Base-by-base conservation (phyloP, 1,140 invertebrate genomes). In the Drosophila busckii region DNA sequence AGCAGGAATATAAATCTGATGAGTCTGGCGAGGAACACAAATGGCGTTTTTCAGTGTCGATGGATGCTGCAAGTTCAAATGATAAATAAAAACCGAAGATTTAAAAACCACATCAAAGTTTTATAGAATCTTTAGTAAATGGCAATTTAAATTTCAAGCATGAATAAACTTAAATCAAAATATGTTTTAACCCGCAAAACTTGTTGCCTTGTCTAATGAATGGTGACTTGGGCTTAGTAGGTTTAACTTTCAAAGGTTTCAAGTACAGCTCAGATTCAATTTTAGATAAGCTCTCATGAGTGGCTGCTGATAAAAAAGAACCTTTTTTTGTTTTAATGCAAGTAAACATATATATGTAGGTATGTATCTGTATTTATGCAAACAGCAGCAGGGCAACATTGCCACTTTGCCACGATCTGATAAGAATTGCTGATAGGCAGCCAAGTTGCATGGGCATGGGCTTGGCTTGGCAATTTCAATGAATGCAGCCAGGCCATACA, bases 211-310 rank as follows among this genome's bases (percentile, higher is more conserved):
- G n/a, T n/a, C 4, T 16, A 26, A 8, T 20, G 25, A 49, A 34
- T 4, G 34, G 20, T 25, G 8, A 35, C 37, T 31, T 8, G 10
- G n/a, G n/a, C n/a, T n/a, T n/a, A n/a, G n/a, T n/a, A n/a, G n/a
- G n/a, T n/a, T n/a, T n/a, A n/a, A n/a, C n/a, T n/a, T n/a, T 16
- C 42, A 23, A 60, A 53, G 34, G 44, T 54, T 70, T 49, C 69
- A 71, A 62, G 68, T 40, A 31, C 71, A 76, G 56, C 58, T 80
- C 49, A 71, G 71, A 78, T 78, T 78, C 53, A 78, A 78, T 78
- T 78, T 78, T 56, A 78, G 71, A 78, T 78, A 78, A 22, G 38
- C 41, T 48, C 65, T 53, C 68, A 49, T 45, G 70, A 69, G 68
- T 54, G 71, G n/a, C 52, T 80, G 71, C 50, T 80, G 67, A 80